These are phyloP conservation scores for Eulacestoma nigropectus DNA, from an alignment of 2,113 vertebrate species.

Conservation along the genomic window DNA sequence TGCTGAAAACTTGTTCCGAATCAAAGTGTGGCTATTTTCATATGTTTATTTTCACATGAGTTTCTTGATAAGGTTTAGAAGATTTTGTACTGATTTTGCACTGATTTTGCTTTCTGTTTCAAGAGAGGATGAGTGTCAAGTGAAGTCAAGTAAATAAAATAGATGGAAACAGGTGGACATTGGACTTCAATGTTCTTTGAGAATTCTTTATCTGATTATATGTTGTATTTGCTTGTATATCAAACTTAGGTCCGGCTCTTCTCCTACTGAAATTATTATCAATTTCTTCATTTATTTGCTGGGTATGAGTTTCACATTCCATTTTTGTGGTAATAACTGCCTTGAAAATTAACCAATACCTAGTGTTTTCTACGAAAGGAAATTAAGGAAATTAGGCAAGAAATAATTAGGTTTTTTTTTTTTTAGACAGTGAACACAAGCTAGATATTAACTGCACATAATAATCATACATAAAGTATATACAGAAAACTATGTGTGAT, in stretches of 20 bases:
- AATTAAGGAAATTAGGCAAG: neutral
- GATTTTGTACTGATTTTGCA: neutral
- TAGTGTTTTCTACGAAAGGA: neutral
- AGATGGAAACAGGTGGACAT: neutral
- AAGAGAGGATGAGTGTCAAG: neutral
- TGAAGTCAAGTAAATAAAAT: neutral
- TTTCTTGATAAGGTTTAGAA: neutral
- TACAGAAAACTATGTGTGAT: neutral
- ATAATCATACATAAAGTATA: neutral
- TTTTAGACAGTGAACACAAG: neutral
- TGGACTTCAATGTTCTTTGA: neutral
- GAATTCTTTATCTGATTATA: neutral
- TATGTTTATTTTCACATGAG: neutral
- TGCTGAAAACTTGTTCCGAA: neutral
- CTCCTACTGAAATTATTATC: neutral
- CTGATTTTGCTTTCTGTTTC: neutral
- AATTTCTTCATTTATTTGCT: neutral
- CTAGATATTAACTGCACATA: neutral
- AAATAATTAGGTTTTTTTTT: neutral
- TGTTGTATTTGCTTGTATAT: neutral
- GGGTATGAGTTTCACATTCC: neutral
- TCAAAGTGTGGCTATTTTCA: neutral
- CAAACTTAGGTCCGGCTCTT: neutral
- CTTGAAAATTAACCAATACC: neutral
- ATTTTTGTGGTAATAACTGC: neutral